Percentiles rank a stretch among this genome's conserved stretches.
phyloP scores from a whole-genome alignment of 2,888 invertebrate species.

The Dryobota labecula region DNA sequence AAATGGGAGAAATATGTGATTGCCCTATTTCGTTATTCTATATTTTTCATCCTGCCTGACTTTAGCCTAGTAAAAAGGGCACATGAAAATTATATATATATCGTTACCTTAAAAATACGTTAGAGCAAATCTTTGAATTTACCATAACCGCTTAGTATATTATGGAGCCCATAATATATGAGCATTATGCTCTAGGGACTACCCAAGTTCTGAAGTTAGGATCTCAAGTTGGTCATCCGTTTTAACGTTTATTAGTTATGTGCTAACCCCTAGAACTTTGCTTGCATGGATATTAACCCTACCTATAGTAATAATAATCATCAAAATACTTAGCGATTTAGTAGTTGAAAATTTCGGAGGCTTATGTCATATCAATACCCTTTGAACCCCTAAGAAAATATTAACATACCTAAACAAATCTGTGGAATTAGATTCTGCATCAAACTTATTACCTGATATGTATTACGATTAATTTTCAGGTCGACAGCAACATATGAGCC shows the following conservation, averaged over 20 bases:
- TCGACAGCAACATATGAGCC: conserved; percentile 27
- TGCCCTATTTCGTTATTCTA: not conserved
- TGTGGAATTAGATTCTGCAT: not conserved
- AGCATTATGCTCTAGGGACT: conserved; percentile 41
- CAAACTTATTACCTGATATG: not conserved
- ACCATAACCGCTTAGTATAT: conserved; percentile 26
- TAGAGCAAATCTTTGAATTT: conserved; percentile 6
- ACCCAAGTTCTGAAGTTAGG: conserved; percentile 45
- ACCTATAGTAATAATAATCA: not conserved
- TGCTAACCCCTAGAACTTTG: conserved; percentile 23
- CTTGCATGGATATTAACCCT: conserved; percentile 16
- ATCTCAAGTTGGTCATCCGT: conserved; percentile 60
- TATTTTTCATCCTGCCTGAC: not conserved
- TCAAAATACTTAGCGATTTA: conserved; percentile 22
- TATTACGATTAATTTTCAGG: conserved; percentile 52
- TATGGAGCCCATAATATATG: conserved; percentile 42
- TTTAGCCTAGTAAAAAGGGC: not conserved
- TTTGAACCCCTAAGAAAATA: not conserved
- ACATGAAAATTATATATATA: not conserved
- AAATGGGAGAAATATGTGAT: not conserved
- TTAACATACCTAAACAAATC: not conserved
- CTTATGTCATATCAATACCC: not conserved
- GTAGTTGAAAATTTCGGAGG: not conserved
- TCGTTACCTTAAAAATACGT: not conserved
- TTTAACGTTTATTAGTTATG: conserved; percentile 51